Base-by-base conservation (phyloP, 2,797 vertebrate genomes). In the Schizopygopsis pylzovi region DNA sequence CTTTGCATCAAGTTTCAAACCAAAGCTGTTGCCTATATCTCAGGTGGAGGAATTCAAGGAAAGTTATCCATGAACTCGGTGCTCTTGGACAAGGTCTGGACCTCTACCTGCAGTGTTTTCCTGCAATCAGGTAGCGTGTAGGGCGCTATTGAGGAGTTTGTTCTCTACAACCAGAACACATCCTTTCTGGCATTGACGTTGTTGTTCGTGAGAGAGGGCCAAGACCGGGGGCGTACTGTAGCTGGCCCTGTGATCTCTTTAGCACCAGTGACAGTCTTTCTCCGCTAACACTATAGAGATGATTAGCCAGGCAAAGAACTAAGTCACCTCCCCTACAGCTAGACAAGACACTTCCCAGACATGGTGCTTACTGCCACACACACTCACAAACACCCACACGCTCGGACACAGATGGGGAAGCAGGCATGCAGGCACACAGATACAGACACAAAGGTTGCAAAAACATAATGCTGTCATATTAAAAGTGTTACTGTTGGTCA, bases 261-360 rank as follows among this genome's bases (percentile, higher is more conserved):
- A 95, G 93, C 94, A 93, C 92, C 93, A 93, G 92, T 94, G 94
- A 95, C 95, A 95, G 94, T 91, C 90, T 85, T 82, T 93, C 90
- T 95, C 94, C 93, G 37, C 91, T 91, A 89, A 94, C 94, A 95
- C 94, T 92, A 89, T 89, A 85, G 85, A 85, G 79, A 85, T 82
- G 82, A 89, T 82, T 78, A 84, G 79, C 76, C 72, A 86, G 70
- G 87, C 89, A 81, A 85, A 86, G 63, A 89, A 80, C 59, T 78
- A 84, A 79, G 84, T 73, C 76, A 88, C 87, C 75, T 82, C 80
- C 84, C 80, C 81, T 83, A 88, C 91, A 94, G 94, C 93, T 65
- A 71, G 81, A 84, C 94, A 94, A 93, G 92, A 93, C 92, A 92
- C 93, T 90, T 92, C 76, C 56, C 77, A 82, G 81, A 86, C 65